Evolutionary conservation across 1,140 invertebrate genomes (phyloP).

Genomic region (Hycleus phaleratus): DNA sequence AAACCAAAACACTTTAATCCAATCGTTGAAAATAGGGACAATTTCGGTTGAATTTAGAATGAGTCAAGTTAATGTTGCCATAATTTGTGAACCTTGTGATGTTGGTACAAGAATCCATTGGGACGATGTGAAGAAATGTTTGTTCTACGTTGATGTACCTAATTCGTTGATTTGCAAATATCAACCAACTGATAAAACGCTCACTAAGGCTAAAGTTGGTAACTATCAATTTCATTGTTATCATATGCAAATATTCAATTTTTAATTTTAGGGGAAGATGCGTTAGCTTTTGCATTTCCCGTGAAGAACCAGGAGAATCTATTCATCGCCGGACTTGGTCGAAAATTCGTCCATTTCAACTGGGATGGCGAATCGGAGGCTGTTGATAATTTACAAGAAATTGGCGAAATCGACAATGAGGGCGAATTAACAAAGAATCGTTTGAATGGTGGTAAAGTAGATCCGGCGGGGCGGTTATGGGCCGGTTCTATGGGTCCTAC

Average conservation of each 20-base stretch:
- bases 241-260: constrained; percentile 7
- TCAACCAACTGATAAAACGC: constrained; percentile 41
- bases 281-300: constrained; percentile 21
- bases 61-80: not conserved
- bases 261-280: constrained; percentile 10
- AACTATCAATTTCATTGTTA: constrained; percentile 7
- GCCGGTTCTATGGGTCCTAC: constrained; percentile 61
- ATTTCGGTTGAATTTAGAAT: too few relatives aligned
- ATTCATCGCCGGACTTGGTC: constrained; percentile 25
- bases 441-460: constrained; percentile 82
- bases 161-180: constrained; percentile 48
- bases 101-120: constrained; percentile 56
- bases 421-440: constrained; percentile 45
- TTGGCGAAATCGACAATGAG: constrained; percentile 53
- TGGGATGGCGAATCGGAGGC: constrained; percentile 27
- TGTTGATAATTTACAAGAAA: constrained; percentile 35
- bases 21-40: too few relatives aligned
- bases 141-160: constrained; percentile 55
- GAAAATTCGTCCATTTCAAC: constrained; percentile 22
- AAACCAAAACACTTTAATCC: too few relatives aligned
- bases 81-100: constrained; percentile 9
- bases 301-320: constrained; percentile 16
- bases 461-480: constrained; percentile 67
- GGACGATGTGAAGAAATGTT: constrained; percentile 46
- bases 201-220: constrained; percentile 42